Evolutionary conservation across 1,140 invertebrate genomes (phyloP).

Genomic region (Limonius californicus): DNA sequence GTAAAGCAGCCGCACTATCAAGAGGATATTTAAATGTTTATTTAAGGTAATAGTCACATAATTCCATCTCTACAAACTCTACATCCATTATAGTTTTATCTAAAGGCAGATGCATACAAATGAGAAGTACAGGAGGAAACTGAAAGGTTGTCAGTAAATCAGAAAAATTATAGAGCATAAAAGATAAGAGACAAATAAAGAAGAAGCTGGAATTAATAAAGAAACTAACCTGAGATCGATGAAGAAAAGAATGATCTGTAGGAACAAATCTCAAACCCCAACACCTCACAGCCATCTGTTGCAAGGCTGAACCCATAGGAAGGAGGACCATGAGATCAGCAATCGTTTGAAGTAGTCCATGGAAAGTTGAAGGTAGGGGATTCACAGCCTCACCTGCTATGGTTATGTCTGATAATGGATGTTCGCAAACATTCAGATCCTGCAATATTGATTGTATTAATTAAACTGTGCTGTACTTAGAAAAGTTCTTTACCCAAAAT

Average conservation of each 20-base stretch:
- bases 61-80: too few species aligned
- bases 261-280: conserved; percentile 87
- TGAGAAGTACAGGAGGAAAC: too few species aligned
- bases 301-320: conserved; percentile 79
- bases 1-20: too few species aligned
- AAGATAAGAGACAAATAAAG: too few species aligned
- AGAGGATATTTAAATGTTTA: too few species aligned
- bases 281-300: conserved; percentile 90
- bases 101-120: too few species aligned
- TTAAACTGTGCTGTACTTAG: too few species aligned
- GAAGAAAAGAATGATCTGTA: conserved; percentile 89
- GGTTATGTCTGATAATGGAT: conserved; percentile 75
- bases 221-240: conserved; percentile 56
- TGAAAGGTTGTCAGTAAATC: too few species aligned
- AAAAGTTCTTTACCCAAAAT: background rate
- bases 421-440: conserved; percentile 64
- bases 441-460: too few species aligned
- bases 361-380: conserved; percentile 78
- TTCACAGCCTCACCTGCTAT: conserved; percentile 77
- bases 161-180: too few species aligned
- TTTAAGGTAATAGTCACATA: too few species aligned
- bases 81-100: too few species aligned
- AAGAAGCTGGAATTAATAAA: background rate
- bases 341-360: conserved; percentile 85
- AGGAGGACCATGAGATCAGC: conserved; percentile 89